Evolutionary conservation across 2,797 vertebrate species (phyloP), one percentile per base, ranked within the genome.

Genomic region (Aphelocoma californica): DNA sequence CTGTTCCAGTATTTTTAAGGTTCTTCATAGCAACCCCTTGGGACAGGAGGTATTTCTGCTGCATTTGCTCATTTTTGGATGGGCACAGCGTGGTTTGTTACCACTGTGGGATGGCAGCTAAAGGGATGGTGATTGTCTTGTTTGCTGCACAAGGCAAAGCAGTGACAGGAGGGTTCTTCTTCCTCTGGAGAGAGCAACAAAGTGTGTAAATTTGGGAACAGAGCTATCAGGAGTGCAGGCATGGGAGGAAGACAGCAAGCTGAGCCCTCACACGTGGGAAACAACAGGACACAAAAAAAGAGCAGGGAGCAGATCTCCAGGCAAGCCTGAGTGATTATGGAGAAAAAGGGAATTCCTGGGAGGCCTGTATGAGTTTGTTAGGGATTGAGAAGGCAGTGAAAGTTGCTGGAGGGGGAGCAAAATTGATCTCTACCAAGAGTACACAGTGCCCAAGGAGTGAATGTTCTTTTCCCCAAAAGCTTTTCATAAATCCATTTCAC

Each of bases 321-420:
- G 60, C 78, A 85, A 50, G 81, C 38, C 79, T 47, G 51, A 20
- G 56, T 17, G 56, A 67, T 89, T 72, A 18, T 5, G 26, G 74
- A 77, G 71, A 7, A 40, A 80, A 83, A 82, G 34, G 25, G 45
- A 92, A 47, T 53, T 86, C 85, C 67, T 89, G 9, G 60, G 81
- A 74, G 67, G 40, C 90, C 75, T 92, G 17, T 14, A 18, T 15
- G 36, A 64, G 48, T 92, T 91, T 81, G 78, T 80, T 80, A 70
- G 48, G 31, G 40, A 24, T 44, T 56, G 50, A 87, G 64, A 71
- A 93, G 64, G 36, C 48, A 87, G 29, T 47, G 56, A 28, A 70
- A 73, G 79, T 21, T 73, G 58, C 79, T 87, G 42, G n/a, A 89
- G 60, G 64, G 60, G 77, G 42, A 80, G 69, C 8, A 88, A 82